Percentiles rank a stretch among this genome's conserved stretches.
Evolutionary conservation across 2,113 vertebrate species (phyloP).

Genomic region (Vidua macroura): DNA sequence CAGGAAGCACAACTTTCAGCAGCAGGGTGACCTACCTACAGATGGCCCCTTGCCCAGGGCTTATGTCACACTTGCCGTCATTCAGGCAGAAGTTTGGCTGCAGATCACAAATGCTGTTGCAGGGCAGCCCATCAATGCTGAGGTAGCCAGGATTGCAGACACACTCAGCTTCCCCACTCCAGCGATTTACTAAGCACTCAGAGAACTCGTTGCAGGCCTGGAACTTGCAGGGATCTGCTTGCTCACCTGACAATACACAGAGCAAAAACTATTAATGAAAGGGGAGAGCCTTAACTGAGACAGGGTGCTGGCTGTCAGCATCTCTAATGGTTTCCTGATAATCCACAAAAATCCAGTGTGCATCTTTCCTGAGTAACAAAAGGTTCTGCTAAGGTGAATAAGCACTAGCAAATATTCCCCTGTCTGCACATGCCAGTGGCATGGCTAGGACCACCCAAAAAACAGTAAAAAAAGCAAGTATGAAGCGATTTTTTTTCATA

Average conservation of each 20-base stretch:
- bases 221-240: conserved; percentile 94
- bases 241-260: conserved; percentile 77
- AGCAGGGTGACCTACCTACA: conserved; percentile 80
- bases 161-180: conserved; percentile 90
- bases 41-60: conserved; percentile 90
- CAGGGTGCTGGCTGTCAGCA: background rate
- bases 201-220: conserved; percentile 95
- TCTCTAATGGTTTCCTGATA: background rate
- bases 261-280: background rate
- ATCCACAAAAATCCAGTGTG: background rate
- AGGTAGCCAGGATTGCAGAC: conserved; percentile 88
- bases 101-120: conserved; percentile 90
- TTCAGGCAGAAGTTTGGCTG: conserved; percentile 89
- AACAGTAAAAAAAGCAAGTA: background rate
- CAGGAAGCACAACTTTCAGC: background rate
- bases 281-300: background rate
- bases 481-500: background rate
- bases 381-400: background rate
- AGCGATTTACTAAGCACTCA: conserved; percentile 83
- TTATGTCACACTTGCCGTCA: conserved; percentile 92
- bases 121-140: conserved; percentile 87
- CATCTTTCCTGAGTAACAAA: background rate
- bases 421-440: background rate
- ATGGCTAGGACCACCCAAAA: background rate
- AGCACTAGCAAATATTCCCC: background rate